Conservation (phyloP, 2,888 invertebrate species). For the Lasius platythorax region DNA sequence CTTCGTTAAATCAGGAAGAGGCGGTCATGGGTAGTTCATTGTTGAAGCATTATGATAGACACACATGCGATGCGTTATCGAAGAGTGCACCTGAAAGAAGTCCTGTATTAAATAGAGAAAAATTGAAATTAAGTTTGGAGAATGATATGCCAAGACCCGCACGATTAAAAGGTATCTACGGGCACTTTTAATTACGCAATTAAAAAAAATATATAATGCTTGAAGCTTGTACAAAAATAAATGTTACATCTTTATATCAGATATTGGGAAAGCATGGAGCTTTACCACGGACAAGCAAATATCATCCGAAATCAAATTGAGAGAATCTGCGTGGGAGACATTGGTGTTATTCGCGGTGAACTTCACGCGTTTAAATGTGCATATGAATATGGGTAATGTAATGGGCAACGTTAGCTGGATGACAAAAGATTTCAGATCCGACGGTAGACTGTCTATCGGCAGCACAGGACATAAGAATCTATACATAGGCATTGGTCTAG, state of each 20-base stretch:
- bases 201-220: neutral
- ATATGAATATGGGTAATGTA: conserved; percentile 99
- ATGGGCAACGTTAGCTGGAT: conserved; percentile 99
- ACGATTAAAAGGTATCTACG: conserved; percentile 85
- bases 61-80: conserved; percentile 78
- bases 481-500: conserved; percentile 95
- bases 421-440: conserved; percentile 96
- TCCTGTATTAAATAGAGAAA: conserved; percentile 87
- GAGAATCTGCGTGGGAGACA: conserved; percentile 96
- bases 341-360: conserved; percentile 98
- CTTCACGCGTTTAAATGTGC: conserved; percentile 97
- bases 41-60: conserved; percentile 82
- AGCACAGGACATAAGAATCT: conserved; percentile 98
- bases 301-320: conserved; percentile 88
- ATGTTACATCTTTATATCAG: conserved; percentile 71
- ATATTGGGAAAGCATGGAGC: conserved; percentile 88
- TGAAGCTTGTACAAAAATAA: conserved; percentile 23
- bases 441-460: conserved; percentile 96
- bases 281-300: conserved; percentile 88
- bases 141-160: conserved; percentile 86
- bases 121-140: conserved; percentile 88
- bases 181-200: neutral
- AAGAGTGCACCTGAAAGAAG: conserved; percentile 83
- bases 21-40: conserved; percentile 83
- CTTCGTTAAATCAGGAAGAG: conserved; percentile 82